Conservation (phyloP, 1,140 invertebrate genomes). For the Scaptomyza graminum region DNA sequence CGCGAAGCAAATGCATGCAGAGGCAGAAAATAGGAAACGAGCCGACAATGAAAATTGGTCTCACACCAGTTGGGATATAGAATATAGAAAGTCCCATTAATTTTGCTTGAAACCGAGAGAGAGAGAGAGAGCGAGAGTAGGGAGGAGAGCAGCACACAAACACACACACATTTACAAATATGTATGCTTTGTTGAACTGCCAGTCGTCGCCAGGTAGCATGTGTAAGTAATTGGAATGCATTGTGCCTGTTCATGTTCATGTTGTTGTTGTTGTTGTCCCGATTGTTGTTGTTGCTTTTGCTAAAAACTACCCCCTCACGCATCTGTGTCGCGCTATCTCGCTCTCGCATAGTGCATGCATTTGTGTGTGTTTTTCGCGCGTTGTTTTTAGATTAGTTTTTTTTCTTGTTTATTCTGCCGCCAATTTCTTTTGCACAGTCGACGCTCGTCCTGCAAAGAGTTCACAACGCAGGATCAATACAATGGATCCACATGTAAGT, state of each 20-base stretch:
- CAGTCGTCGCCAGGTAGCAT: slow-evolving; percentile 53
- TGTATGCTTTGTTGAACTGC: slow-evolving; percentile 8
- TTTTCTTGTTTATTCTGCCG: slow-evolving; percentile 56
- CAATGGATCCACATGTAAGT: slow-evolving; percentile 63
- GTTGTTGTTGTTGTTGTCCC: slow-evolving; percentile 7
- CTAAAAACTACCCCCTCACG: slow-evolving; percentile 44
- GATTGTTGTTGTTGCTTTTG: slow-evolving; percentile 8
- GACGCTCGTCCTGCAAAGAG: slow-evolving; percentile 46
- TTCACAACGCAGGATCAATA: slow-evolving; percentile 15
- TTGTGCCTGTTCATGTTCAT: slow-evolving; percentile 30
- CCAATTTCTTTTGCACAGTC: slow-evolving; percentile 61
- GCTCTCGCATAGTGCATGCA: slow-evolving; percentile 20
- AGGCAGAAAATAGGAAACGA: slow-evolving; percentile 24
- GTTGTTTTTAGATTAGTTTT: slow-evolving; percentile 21
- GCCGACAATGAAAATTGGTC: slow-evolving; percentile 27
- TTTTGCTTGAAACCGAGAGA: slow-evolving; percentile 22
- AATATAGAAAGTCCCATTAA: slow-evolving; percentile 16
- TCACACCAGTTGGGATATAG: slow-evolving; percentile 64
- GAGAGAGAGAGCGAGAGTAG: neutral
- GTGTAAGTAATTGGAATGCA: slow-evolving; percentile 64
- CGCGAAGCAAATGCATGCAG: slow-evolving; percentile 35
- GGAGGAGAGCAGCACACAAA: neutral
- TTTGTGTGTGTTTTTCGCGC: slow-evolving; percentile 47
- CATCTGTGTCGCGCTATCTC: neutral
- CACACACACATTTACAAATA: slow-evolving; percentile 5